Conservation (phyloP, 2,797 vertebrate genomes). For the Pelochelys cantorii region DNA sequence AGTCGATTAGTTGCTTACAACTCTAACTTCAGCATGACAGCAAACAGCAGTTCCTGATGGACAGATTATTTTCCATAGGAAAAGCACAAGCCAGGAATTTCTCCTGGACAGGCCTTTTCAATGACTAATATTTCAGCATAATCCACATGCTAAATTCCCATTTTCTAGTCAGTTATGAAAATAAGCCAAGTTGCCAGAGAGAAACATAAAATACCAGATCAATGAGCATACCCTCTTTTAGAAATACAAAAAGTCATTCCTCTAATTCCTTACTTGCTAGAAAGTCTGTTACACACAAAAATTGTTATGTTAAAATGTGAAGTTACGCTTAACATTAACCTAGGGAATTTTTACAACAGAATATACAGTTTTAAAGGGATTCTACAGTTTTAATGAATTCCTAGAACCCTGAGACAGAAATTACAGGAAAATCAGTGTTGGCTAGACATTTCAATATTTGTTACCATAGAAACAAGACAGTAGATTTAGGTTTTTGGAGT, state of each 20-base stretch:
- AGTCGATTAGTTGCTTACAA: too few species aligned
- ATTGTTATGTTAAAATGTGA: slow-evolving; percentile 67
- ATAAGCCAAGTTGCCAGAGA: slow-evolving; percentile 10
- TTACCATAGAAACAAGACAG: slow-evolving; percentile 83
- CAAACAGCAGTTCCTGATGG: not conserved
- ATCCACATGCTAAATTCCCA: slow-evolving; percentile 4
- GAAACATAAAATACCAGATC: slow-evolving; percentile 52
- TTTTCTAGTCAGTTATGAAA: slow-evolving; percentile 35
- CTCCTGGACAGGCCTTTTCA: not conserved
- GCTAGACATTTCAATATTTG: slow-evolving; percentile 80
- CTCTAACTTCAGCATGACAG: not conserved
- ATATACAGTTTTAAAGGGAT: slow-evolving; percentile 61
- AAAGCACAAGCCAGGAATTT: not conserved
- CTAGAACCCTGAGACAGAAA: slow-evolving; percentile 76
- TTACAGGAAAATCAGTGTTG: slow-evolving; percentile 75
- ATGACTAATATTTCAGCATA: slow-evolving; percentile 29
- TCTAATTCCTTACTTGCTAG: slow-evolving; percentile 38
- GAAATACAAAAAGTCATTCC: slow-evolving; percentile 15
- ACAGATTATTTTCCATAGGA: slow-evolving; percentile 12
- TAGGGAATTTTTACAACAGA: slow-evolving; percentile 68
- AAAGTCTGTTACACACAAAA: slow-evolving; percentile 56
- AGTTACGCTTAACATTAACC: slow-evolving; percentile 68
- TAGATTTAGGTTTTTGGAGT: slow-evolving; percentile 80
- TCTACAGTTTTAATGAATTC: slow-evolving; percentile 73
- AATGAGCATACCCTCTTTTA: not conserved